A percentile compares a stretch with the other conserved stretches of the same genome.
Conservation (phyloP, 92 coral and sea anemone species). For the Parazoanthus darwini region DNA sequence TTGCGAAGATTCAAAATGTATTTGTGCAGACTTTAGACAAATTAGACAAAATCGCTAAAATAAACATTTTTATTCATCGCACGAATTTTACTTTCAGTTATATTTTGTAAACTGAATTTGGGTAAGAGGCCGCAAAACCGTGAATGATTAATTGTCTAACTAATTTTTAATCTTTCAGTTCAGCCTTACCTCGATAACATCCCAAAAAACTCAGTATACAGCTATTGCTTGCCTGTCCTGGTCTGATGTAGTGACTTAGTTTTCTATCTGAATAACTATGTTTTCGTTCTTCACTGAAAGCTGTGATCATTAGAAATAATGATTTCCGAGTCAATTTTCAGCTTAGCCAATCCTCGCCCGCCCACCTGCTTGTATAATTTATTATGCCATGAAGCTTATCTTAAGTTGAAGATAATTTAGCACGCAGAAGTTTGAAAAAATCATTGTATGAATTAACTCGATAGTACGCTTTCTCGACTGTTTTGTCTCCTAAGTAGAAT, state of each 20-base stretch:
- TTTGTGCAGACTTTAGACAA: background rate
- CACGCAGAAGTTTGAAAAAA: background rate
- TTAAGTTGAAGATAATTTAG: background rate
- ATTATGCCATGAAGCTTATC: background rate
- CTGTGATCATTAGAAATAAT: background rate
- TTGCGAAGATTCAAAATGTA: background rate
- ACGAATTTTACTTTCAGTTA: background rate
- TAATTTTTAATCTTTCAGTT: background rate
- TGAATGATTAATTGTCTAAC: background rate
- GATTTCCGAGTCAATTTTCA: background rate
- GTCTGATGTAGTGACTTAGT: background rate
- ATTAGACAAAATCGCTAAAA: conserved; percentile 7
- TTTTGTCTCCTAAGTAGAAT: background rate
- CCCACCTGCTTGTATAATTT: background rate
- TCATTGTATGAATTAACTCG: background rate
- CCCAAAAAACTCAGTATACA: background rate
- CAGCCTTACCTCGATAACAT: conserved; percentile 8
- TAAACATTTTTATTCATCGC: conserved; percentile 5
- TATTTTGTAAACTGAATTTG: background rate
- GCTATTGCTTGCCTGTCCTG: background rate
- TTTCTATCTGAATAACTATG: background rate
- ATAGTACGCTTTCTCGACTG: background rate
- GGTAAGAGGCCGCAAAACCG: background rate
- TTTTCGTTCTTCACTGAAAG: background rate
- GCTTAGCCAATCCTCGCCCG: background rate